Evolutionary conservation across 2,888 invertebrate genomes (phyloP), one percentile per base, ranked within the genome.

Genomic region (Pemphredon lugubris): DNA sequence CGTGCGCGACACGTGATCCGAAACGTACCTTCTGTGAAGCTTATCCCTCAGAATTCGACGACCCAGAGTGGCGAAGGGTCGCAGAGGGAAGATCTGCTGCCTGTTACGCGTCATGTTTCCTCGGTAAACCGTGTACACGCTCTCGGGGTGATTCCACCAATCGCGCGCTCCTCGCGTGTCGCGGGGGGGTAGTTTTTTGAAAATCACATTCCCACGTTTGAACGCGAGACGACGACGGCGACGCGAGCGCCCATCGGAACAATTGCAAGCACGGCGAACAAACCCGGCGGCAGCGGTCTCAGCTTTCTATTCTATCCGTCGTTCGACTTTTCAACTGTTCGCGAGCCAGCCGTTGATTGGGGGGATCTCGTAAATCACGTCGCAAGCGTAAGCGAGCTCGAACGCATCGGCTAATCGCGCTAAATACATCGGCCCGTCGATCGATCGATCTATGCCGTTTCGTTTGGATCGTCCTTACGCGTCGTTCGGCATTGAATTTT

Each of bases 11-110:
- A 16, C 40, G 18, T 16, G 40, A 16, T 40, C 20, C 44, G 11
- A 26, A 26, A 79, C 81, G 44, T 91, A 92, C 92, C 92, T 92
- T 90, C 91, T 91, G 72, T 91, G 87, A 77, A 91, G 90, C 83
- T 91, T 91, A 86, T 91, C 91, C 82, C 91, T 88, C 77, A 90
- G 85, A 78, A 92, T 90, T 71, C 91, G 90, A 65, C 91, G 89
- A 81, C 92, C 91, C 70, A 92, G 84, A 7, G 91, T 91, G 64
- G 91, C 91, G 82, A 92, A 91, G 51, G 92, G 90, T 79, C 91
- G 88, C 51, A 92, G 85, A 9, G 92, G 91, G 77, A 91, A 91
- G 73, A 90, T 90, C 73, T 90, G 91, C 81, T 91, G 91, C 83
- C 91, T 91, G 85, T 91, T 88, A 70, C 88, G 87, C 73, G 88